These are phyloP conservation scores for Chloroclysta siterata DNA, from an alignment of 2,888 invertebrate genomes.

Conservation along the genomic window DNA sequence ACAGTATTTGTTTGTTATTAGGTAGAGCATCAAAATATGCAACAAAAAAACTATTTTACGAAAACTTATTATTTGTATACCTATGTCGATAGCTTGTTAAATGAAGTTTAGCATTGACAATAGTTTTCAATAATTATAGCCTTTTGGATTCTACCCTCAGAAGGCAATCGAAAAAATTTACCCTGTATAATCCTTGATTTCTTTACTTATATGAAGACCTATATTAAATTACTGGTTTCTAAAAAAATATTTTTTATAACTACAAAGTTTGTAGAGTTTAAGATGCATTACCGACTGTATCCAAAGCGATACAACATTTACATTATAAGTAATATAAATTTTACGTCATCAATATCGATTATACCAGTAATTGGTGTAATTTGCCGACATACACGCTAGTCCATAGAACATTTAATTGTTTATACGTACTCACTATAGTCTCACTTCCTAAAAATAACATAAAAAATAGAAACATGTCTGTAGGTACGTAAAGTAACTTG, in stretches of 20 bases:
- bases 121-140: too few relatives aligned
- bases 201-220: too few relatives aligned
- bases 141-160: too few relatives aligned
- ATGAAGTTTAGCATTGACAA: too few relatives aligned
- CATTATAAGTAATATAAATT: slow-evolving; percentile 26
- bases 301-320: neutral
- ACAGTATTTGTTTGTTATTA: too few relatives aligned
- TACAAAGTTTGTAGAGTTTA: neutral
- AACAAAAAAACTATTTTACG: too few relatives aligned
- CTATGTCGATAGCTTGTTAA: too few relatives aligned
- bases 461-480: neutral
- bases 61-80: too few relatives aligned
- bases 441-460: neutral
- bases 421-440: neutral
- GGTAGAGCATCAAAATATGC: too few relatives aligned
- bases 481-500: neutral
- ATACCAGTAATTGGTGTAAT: slow-evolving; percentile 63
- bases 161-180: too few relatives aligned
- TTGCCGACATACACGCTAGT: slow-evolving; percentile 37
- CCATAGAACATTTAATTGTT: slow-evolving; percentile 13
- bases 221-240: too few relatives aligned
- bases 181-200: too few relatives aligned
- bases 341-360: slow-evolving; percentile 63
- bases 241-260: neutral
- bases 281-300: neutral